Conservation (phyloP, 2,113 vertebrate genomes). For the Stomatorhinus ivindoensis region DNA sequence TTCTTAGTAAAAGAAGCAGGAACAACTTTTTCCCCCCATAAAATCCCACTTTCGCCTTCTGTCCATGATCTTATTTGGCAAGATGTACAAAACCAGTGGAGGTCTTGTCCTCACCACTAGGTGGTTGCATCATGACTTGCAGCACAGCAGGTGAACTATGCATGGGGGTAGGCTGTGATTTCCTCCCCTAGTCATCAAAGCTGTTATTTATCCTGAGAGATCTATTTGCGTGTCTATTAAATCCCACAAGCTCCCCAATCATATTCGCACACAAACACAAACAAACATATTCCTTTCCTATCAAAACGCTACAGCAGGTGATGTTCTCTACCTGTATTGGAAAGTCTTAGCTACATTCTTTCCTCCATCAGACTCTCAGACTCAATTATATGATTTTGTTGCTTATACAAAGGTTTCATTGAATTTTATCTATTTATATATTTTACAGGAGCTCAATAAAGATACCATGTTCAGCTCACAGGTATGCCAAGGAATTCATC, state of each 20-base stretch:
- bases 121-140: not conserved
- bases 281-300: not conserved
- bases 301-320: not conserved
- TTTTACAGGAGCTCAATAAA: not conserved
- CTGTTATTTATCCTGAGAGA: constrained; percentile 12
- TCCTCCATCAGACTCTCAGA: not conserved
- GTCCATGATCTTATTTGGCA: not conserved
- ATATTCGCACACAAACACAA: not conserved
- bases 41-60: not conserved
- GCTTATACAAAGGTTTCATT: not conserved
- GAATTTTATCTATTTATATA: not conserved
- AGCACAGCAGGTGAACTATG: constrained; percentile 6
- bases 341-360: not conserved
- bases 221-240: constrained; percentile 4
- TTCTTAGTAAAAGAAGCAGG: not conserved
- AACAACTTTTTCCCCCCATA: not conserved
- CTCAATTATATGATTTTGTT: not conserved
- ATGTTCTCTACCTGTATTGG: not conserved
- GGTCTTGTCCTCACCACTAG: not conserved
- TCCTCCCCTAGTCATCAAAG: not conserved
- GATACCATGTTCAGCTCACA: not conserved
- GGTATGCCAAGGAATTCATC: not conserved
- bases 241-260: not conserved
- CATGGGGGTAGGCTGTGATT: not conserved
- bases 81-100: not conserved